Evolutionary conservation across 1,140 invertebrate species (phyloP), one percentile per base, ranked within the genome.

Genomic region (Charaxes varanes): DNA sequence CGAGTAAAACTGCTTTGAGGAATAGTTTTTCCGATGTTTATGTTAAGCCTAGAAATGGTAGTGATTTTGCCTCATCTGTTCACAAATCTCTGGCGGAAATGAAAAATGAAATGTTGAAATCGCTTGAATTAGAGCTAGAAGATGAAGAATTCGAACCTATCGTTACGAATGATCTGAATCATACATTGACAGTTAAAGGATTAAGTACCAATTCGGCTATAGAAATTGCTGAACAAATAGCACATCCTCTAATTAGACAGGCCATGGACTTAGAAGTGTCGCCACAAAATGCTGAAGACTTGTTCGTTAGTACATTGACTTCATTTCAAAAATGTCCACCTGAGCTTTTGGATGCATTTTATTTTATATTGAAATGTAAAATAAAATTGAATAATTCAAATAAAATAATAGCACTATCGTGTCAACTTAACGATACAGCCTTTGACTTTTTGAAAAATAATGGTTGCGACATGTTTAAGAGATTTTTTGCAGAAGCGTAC

Each of bases 11-110:
- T 22, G 87, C 90, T 2, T 76, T 92, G 38, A 53, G 68, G 5
- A 85, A 86, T 15, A 85, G 88, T 22, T 90, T 90, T 50, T 66
- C 85, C 1, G 91, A 93, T 59, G 87, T 93, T 13, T 94, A 93
- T 58, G 84, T 91, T 10, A 91, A 89, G 63, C 86, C 87, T 0
- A 84, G 87, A 53, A 85, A 83, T 21, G 69, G 85, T 2, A 61
- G 68, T 13, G 86, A 87, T 44, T 87, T 88, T 47, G 54, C 70
- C n/a, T 67, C 66, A 2, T 71, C 58, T 26, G 38, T 72, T 4
- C 72, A 71, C 40, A 51, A 56, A 14, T 64, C 76, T 6, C 41
- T 85, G 13, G 73, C 82, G 4, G 79, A 85, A 68, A 76, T 67
- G 52, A 85, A 85, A 49, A 84, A 78, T 38, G 36, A 45, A 17